These are phyloP conservation scores for Chiridota heheva DNA, from an alignment of 35 echinoderm and acorn worm genomes.

Conservation along the genomic window DNA sequence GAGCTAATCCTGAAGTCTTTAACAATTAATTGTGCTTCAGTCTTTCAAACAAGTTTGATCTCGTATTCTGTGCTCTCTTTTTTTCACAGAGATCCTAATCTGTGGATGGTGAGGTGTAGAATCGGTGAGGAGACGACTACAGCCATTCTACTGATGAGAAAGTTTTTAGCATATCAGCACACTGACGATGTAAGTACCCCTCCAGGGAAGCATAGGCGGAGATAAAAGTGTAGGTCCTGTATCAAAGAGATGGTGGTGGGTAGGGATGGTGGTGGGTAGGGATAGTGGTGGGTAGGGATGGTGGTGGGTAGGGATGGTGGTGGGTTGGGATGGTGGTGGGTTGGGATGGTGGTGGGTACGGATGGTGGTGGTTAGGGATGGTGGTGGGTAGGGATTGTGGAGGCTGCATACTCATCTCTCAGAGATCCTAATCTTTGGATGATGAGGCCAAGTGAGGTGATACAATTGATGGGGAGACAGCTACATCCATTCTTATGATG, in stretches of 20 bases:
- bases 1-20: too few relatives aligned
- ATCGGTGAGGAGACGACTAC: constrained; percentile 90
- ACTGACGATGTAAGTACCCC: constrained; percentile 75
- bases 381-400: too few relatives aligned
- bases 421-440: too few relatives aligned
- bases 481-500: too few relatives aligned
- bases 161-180: constrained; percentile 91
- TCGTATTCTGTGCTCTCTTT: neutral
- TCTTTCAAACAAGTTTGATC: neutral
- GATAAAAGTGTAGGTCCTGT: neutral
- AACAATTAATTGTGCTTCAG: neutral
- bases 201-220: neutral
- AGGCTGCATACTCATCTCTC: too few relatives aligned
- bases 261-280: too few relatives aligned
- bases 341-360: too few relatives aligned
- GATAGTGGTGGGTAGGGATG: neutral
- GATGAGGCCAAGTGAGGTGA: too few relatives aligned
- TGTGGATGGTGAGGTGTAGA: constrained; percentile 96
- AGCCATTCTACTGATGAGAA: constrained; percentile 94
- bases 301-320: too few relatives aligned
- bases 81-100: constrained; percentile 78
- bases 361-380: too few relatives aligned
- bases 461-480: too few relatives aligned
- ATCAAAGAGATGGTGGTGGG: neutral
- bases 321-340: too few relatives aligned